These are phyloP conservation scores for Mobula birostris DNA, from an alignment of 2,113 vertebrate species.

Conservation along the genomic window DNA sequence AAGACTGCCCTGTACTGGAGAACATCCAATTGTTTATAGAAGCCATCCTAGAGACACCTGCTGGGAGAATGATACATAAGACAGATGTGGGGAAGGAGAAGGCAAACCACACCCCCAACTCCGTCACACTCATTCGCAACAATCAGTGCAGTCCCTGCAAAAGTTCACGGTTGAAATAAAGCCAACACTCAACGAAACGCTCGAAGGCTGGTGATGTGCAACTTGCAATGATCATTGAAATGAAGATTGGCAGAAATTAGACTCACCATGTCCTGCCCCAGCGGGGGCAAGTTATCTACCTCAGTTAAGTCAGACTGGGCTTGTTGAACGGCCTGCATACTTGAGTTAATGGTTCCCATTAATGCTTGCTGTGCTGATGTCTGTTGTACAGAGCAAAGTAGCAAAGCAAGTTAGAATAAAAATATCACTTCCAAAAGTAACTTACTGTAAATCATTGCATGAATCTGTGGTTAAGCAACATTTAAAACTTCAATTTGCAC, in stretches of 20 bases:
- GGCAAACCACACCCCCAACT: background rate
- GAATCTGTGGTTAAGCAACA: background rate
- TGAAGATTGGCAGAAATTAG: background rate
- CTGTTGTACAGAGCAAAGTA: slow-evolving; percentile 53
- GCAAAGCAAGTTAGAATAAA: background rate
- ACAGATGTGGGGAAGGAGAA: background rate
- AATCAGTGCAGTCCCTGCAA: background rate
- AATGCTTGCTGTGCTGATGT: slow-evolving; percentile 93
- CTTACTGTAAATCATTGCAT: background rate
- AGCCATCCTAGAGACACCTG: background rate
- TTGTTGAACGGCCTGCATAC: slow-evolving; percentile 94
- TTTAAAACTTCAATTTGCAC: background rate
- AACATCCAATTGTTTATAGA: background rate
- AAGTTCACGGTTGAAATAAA: background rate
- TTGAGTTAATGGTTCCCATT: slow-evolving; percentile 97
- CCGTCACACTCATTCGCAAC: too few species aligned
- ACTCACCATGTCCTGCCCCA: slow-evolving; percentile 92
- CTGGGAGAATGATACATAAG: background rate
- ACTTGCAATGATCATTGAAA: background rate
- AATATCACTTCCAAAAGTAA: background rate
- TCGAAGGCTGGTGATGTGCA: background rate
- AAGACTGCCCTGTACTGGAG: background rate
- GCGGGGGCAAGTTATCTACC: slow-evolving; percentile 82
- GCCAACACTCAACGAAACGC: too few species aligned
- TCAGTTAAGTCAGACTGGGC: slow-evolving; percentile 83